These are phyloP conservation scores for Parauchenoglanis punctatus DNA, from an alignment of 2,797 vertebrate species.

Conservation along the genomic window DNA sequence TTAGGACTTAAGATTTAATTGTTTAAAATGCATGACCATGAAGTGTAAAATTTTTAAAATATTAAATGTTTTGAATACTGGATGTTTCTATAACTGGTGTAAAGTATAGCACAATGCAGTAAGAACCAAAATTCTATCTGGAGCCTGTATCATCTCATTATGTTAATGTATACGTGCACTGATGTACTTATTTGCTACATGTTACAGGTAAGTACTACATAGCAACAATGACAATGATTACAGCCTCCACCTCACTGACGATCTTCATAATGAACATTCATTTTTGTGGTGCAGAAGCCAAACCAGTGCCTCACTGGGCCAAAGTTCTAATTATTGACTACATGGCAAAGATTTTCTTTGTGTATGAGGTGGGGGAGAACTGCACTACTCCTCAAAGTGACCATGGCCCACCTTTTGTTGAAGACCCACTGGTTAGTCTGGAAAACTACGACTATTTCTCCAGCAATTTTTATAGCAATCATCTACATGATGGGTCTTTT, in stretches of 20 bases:
- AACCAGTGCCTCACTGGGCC: conserved; percentile 93
- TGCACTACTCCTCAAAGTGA: conserved; percentile 79
- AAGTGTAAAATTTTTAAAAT: not conserved
- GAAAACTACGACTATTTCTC: conserved; percentile 52
- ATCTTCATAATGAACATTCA: conserved; percentile 99
- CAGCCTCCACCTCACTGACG: conserved; percentile 93
- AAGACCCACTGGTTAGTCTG: conserved; percentile 67
- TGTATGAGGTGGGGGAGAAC: conserved; percentile 95
- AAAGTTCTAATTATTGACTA: conserved; percentile 93
- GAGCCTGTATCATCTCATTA: not conserved
- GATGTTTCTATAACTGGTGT: not conserved
- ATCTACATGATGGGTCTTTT: conserved; percentile 37
- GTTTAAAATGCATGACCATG: not conserved
- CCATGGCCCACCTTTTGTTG: conserved; percentile 70
- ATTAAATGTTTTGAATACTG: not conserved
- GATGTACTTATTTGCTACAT: not conserved
- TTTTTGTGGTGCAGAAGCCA: conserved; percentile 94
- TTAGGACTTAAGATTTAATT: not conserved
- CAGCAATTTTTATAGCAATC: conserved; percentile 42
- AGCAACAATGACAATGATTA: conserved; percentile 98
- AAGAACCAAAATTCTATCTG: not conserved
- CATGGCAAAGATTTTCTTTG: conserved; percentile 95
- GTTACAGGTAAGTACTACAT: conserved; percentile 94
- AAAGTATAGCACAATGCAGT: not conserved
- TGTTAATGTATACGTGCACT: not conserved